Conservation (phyloP, 2,888 invertebrate genomes). For the Phorcus lineatus region DNA sequence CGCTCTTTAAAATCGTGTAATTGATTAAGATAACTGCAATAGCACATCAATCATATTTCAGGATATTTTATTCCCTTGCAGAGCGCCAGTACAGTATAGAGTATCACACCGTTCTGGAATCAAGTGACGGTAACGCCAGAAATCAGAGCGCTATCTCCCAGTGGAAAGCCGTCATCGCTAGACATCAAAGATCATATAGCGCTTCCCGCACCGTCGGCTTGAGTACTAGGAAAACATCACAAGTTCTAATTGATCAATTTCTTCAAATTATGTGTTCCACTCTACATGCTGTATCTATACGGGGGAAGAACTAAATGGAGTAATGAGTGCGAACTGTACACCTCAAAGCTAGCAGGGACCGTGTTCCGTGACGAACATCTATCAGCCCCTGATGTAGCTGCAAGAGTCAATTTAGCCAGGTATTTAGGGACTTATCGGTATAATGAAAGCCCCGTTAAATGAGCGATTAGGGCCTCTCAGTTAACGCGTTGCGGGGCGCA, state of each 20-base stretch:
- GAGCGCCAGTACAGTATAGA: too few species aligned
- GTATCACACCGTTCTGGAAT: too few species aligned
- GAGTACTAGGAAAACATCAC: background rate
- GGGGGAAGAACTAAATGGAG: background rate
- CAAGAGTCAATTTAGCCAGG: background rate
- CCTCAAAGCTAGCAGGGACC: background rate
- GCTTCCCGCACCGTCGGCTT: too few species aligned
- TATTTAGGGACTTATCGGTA: background rate
- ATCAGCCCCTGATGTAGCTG: background rate
- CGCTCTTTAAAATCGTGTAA: too few species aligned
- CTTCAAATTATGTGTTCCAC: background rate
- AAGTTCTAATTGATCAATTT: background rate
- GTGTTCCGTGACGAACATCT: background rate
- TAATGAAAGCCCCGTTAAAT: constrained; percentile 1
- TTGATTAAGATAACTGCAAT: too few species aligned
- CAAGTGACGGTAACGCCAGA: too few species aligned
- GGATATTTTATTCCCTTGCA: too few species aligned
- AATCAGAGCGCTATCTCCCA: too few species aligned
- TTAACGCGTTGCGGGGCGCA: background rate
- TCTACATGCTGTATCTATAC: background rate
- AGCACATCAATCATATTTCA: too few species aligned
- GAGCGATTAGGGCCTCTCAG: background rate
- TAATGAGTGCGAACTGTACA: background rate
- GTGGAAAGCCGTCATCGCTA: too few species aligned
- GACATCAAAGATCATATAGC: too few species aligned